Conservation (phyloP, 2,797 vertebrate genomes). For the Tapera naevia region DNA sequence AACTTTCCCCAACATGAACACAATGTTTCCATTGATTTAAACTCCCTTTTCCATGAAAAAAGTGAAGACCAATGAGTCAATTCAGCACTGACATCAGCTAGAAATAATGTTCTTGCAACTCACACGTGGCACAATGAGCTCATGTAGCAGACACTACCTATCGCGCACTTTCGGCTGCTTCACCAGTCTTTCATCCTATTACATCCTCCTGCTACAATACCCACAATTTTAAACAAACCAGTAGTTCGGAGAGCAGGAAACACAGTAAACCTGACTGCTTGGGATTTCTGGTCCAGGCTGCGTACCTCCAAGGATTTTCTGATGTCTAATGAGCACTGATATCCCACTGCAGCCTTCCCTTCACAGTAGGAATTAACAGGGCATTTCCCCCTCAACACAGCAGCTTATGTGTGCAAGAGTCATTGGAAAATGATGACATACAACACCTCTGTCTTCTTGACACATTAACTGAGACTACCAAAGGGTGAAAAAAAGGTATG, state of each 20-base stretch:
- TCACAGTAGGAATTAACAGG: neutral
- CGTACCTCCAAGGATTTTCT: neutral
- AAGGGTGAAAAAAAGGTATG: neutral
- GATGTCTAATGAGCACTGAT: neutral
- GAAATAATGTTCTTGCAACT: neutral
- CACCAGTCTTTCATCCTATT: neutral
- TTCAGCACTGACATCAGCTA: neutral
- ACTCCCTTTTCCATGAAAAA: neutral
- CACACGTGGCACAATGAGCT: neutral
- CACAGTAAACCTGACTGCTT: neutral
- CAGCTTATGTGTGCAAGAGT: neutral
- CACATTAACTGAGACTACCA: neutral
- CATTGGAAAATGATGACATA: neutral
- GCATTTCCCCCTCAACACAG: neutral
- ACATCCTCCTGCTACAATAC: neutral
- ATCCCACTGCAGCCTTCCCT: neutral
- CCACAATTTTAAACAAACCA: neutral
- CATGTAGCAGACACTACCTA: neutral
- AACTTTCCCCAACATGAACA: neutral
- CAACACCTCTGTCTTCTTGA: neutral
- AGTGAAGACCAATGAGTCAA: neutral
- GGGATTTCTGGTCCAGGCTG: neutral
- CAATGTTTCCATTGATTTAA: neutral
- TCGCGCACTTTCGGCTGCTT: neutral
- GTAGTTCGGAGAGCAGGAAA: neutral